Evolutionary conservation across 2,797 vertebrate genomes (phyloP).

Genomic region (Cephalopachus bancanus): DNA sequence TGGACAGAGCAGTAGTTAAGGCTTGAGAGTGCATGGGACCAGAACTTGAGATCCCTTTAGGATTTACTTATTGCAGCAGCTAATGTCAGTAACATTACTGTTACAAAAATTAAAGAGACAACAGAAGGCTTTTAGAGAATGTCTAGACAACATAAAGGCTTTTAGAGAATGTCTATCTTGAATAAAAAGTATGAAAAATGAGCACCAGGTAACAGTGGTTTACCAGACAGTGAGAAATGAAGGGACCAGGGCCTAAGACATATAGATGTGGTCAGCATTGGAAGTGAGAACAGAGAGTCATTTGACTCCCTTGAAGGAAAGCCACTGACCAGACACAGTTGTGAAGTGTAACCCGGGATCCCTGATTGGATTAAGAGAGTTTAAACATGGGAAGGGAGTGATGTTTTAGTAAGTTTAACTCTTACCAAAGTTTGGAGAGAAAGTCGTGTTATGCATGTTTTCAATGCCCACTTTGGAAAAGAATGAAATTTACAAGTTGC

Average conservation of each 20-base stretch:
- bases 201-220: background rate
- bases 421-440: background rate
- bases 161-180: background rate
- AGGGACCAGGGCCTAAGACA: background rate
- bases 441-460: background rate
- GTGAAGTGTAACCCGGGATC: background rate
- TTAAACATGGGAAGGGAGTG: background rate
- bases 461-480: background rate
- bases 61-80: background rate
- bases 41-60: background rate
- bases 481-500: background rate
- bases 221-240: background rate
- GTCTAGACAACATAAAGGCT: background rate
- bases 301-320: background rate
- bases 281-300: background rate
- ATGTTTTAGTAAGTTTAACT: background rate
- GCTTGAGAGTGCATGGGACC: too few species aligned
- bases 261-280: background rate
- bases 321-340: background rate
- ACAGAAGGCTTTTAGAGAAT: background rate
- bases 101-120: too few species aligned
- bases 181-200: background rate
- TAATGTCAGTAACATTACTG: background rate
- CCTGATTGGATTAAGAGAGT: background rate
- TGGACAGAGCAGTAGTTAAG: background rate